Base-by-base conservation (phyloP, 1,140 invertebrate species). In the Planococcus citri region DNA sequence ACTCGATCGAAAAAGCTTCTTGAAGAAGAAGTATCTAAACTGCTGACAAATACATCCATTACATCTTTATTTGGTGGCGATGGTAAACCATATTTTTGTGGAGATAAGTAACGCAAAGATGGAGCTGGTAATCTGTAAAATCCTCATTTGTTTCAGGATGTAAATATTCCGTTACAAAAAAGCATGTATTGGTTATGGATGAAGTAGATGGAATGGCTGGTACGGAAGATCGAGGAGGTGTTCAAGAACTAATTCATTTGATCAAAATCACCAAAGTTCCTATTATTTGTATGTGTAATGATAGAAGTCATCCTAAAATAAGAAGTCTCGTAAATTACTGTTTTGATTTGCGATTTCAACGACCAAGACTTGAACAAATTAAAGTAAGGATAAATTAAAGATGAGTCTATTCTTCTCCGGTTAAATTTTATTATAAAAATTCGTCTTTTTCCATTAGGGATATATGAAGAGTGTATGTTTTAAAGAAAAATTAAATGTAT, bases 201-300 rank as follows among this genome's bases (percentile, higher is more conserved):
- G 97, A 99, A 86, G 97, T 99, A 0, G 97, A 99, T 78, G 97
- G 97, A 14, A 99, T 99, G 96, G 92, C 95, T 12, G 97, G 97
- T 14, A 99, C 99, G 78, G 94, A 99, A 78, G 97, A 99, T 80
- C 84, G 97, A 73, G 97, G 97, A 61, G 97, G 97, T 67, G 84
- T 98, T 58, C 89, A 92, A 78, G 96, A 99, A 82, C 78, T 99
- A 14, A 97, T 99, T 72, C 80, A 80, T 21, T 81, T 99, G 4
- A 98, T 99, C 60, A 99, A 99, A 81, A 81, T 82, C 1, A 85
- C 92, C 0, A 88, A 89, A 68, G 85, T 98, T 68, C 97, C 97
- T 0, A 89, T 99, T 37, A 92, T 99, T 73, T 99, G 96, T 78
- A 98, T 99, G 83, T 99, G 97, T 79, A 99, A 99, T 76, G 97